phyloP scores from a whole-genome alignment of 2,888 invertebrate species.

The Dendrolimus houi region DNA sequence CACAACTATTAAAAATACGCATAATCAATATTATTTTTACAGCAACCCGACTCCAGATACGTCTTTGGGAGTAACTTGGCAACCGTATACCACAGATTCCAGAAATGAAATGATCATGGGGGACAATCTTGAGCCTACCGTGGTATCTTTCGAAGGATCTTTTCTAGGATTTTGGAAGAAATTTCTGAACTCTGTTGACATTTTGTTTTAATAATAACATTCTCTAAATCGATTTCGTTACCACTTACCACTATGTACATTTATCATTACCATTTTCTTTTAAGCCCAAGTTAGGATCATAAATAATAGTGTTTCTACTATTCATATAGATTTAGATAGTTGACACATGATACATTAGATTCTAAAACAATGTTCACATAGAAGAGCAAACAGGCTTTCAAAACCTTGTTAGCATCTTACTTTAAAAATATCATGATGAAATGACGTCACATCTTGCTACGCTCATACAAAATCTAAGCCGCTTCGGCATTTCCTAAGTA shows the following conservation, averaged over 20 bases:
- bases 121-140: constrained; percentile 17
- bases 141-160: constrained; percentile 16
- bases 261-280: neutral
- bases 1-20: no score
- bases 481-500: no score
- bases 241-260: no score
- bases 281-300: neutral
- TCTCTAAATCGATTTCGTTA: neutral
- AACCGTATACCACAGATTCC: constrained; percentile 17
- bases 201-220: neutral
- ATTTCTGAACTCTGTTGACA: constrained; percentile 23
- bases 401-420: no score
- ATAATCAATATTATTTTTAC: neutral
- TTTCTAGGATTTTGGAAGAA: constrained; percentile 30
- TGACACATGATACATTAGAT: no score
- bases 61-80: constrained; percentile 25
- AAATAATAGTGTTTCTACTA: neutral
- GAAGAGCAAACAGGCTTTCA: no score
- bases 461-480: no score
- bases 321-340: no score
- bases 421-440: no score
- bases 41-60: constrained; percentile 38
- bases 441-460: no score
- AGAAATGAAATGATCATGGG: constrained; percentile 27
- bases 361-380: no score